Conservation (phyloP, 2,888 invertebrate genomes). For the Eudemis profundana region DNA sequence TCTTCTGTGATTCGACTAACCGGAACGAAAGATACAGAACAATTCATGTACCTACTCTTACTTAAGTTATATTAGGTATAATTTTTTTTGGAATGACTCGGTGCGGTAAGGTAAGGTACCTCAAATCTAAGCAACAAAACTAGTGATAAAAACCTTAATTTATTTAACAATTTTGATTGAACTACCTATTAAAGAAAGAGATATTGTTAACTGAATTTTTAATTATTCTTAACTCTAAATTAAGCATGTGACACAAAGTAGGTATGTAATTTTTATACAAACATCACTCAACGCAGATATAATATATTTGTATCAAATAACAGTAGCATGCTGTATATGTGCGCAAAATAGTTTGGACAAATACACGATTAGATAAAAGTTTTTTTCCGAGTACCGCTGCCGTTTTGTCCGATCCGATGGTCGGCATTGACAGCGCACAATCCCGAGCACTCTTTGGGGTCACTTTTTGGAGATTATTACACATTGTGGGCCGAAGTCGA, state of each 20-base stretch:
- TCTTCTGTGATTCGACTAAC: slow-evolving; percentile 15
- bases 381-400: slow-evolving; percentile 64
- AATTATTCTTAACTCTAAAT: no score
- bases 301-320: neutral
- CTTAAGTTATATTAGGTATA: no score
- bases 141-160: no score
- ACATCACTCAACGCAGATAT: no score
- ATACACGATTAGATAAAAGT: slow-evolving; percentile 65
- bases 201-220: no score
- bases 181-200: no score
- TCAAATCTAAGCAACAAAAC: no score
- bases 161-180: no score
- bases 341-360: slow-evolving; percentile 60
- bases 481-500: slow-evolving; percentile 75
- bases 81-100: no score
- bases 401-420: slow-evolving; percentile 62
- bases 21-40: slow-evolving; percentile 4
- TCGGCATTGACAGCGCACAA: slow-evolving; percentile 64
- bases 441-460: slow-evolving; percentile 80
- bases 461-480: slow-evolving; percentile 83
- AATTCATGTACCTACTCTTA: neutral
- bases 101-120: no score
- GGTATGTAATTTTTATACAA: no score
- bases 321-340: slow-evolving; percentile 60
- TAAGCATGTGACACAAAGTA: no score